These are phyloP conservation scores for Eupithecia subumbrata DNA, from an alignment of 2,888 invertebrate species.

Conservation along the genomic window DNA sequence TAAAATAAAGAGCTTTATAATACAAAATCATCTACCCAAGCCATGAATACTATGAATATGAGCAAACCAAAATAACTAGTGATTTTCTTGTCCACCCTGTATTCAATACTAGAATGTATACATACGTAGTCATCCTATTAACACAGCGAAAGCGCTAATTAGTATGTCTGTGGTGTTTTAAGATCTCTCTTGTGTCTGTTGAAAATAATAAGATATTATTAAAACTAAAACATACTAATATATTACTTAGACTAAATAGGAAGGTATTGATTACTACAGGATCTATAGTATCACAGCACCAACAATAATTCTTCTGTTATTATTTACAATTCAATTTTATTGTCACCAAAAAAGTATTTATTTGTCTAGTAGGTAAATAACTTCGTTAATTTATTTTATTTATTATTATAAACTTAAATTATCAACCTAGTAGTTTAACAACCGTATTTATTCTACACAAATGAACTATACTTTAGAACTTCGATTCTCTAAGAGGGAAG, in stretches of 20 bases:
- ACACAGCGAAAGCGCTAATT: constrained; percentile 26
- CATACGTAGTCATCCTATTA: constrained; percentile 26
- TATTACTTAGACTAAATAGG: constrained; percentile 3
- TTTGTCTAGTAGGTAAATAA: neutral
- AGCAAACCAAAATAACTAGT: neutral
- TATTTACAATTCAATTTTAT: constrained; percentile 3
- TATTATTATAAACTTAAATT: neutral
- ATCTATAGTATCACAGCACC: neutral
- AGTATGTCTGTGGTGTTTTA: constrained; percentile 33
- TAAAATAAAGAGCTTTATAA: neutral
- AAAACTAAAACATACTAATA: constrained; percentile 26
- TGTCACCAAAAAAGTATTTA: neutral
- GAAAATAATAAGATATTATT: constrained; percentile 40
- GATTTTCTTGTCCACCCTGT: constrained; percentile 19
- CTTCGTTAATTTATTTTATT: neutral
- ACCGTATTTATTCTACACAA: neutral
- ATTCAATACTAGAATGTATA: constrained; percentile 23
- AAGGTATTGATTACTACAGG: neutral
- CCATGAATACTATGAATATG: neutral
- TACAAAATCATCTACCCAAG: neutral
- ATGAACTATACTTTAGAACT: neutral
- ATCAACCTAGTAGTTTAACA: neutral
- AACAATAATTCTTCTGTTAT: neutral
- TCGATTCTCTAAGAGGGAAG: neutral
- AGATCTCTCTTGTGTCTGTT: constrained; percentile 41